phyloP scores from a whole-genome alignment of 2,797 vertebrate genomes.

The Sebastiscus albofasciatus region DNA sequence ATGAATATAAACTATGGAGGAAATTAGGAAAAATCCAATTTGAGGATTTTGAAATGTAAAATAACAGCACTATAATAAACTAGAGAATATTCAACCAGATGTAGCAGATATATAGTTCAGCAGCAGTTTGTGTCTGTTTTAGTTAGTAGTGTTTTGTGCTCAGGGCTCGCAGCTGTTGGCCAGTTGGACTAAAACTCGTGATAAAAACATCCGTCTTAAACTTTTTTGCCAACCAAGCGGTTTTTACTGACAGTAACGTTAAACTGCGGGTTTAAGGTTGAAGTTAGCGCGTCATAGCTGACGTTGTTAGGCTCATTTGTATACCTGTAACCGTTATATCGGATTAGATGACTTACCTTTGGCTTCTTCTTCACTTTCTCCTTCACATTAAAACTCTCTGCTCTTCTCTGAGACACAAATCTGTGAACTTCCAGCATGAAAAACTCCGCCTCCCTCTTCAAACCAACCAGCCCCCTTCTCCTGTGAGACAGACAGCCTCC shows the following conservation, averaged over 20 bases:
- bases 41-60: too few species aligned
- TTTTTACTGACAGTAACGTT: not conserved
- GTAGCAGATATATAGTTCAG: too few species aligned
- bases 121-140: not conserved
- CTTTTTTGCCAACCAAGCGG: constrained; percentile 26
- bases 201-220: constrained; percentile 33
- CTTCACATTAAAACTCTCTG: not conserved
- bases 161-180: not conserved
- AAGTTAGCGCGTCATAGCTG: not conserved
- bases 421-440: not conserved
- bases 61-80: too few species aligned
- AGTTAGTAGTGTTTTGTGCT: not conserved
- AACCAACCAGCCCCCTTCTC: not conserved
- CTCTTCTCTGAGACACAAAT: too few species aligned
- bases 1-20: not conserved
- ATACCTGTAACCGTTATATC: not conserved
- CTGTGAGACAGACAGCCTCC: not conserved
- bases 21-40: too few species aligned
- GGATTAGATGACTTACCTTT: not conserved
- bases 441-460: constrained; percentile 26
- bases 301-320: not conserved
- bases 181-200: constrained; percentile 37
- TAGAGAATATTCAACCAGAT: too few species aligned
- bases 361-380: not conserved
- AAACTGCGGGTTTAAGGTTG: not conserved